phyloP scores from a whole-genome alignment of 2,888 invertebrate genomes.

The Rhagophthalmus giganteus region DNA sequence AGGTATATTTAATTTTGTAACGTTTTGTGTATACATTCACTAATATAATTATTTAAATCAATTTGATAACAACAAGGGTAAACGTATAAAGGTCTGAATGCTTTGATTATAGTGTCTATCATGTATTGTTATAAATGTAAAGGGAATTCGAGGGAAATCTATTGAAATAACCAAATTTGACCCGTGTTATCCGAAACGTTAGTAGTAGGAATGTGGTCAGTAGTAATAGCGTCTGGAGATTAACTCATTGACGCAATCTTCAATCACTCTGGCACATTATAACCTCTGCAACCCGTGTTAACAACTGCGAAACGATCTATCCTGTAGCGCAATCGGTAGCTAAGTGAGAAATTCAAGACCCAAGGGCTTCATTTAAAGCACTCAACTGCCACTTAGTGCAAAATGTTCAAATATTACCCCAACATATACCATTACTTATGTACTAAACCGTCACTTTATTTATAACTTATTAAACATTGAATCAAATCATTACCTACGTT shows the following conservation, averaged over 20 bases:
- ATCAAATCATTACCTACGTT: no score
- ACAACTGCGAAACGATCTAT: slow-evolving; percentile 34
- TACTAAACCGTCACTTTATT: background rate
- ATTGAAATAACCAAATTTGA: slow-evolving; percentile 27
- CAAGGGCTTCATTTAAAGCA: slow-evolving; percentile 31
- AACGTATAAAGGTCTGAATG: background rate
- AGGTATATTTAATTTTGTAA: slow-evolving; percentile 21
- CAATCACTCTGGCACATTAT: slow-evolving; percentile 36
- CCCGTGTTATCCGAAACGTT: slow-evolving; percentile 24
- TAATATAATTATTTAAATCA: background rate
- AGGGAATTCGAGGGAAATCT: slow-evolving; percentile 3
- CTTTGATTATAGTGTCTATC: background rate
- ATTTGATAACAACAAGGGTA: background rate
- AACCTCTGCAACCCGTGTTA: slow-evolving; percentile 35
- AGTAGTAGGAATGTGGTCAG: slow-evolving; percentile 35
- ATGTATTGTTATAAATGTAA: slow-evolving; percentile 1
- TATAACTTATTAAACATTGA: background rate
- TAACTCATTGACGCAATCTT: slow-evolving; percentile 39
- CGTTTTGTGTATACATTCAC: background rate
- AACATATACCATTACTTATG: slow-evolving; percentile 18
- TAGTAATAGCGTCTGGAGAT: slow-evolving; percentile 36
- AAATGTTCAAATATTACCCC: slow-evolving; percentile 26
- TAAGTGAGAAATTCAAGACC: slow-evolving; percentile 31
- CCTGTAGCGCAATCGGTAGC: slow-evolving; percentile 27
- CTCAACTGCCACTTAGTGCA: slow-evolving; percentile 28